phyloP scores from a whole-genome alignment of 2,888 invertebrate species.

The Meganola albula region DNA sequence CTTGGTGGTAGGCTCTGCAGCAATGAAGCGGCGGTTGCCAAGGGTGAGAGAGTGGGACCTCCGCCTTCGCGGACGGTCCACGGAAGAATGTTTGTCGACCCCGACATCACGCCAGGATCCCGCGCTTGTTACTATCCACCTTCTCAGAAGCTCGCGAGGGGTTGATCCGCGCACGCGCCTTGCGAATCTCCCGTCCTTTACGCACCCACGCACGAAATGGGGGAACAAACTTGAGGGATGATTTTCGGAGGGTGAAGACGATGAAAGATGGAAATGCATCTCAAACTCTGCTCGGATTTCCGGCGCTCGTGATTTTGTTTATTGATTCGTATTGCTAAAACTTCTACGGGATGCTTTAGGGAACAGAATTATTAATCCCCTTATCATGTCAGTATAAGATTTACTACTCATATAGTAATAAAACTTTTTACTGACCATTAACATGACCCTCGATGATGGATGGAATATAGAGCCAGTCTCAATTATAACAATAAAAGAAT shows the following conservation, averaged over 20 bases:
- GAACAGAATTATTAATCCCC: constrained; percentile 55
- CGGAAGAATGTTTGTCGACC: constrained; percentile 66
- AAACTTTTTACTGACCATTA: constrained; percentile 40
- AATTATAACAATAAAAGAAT: constrained; percentile 24
- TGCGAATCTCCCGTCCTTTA: constrained; percentile 37
- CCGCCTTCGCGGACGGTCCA: constrained; percentile 71
- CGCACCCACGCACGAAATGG: constrained; percentile 44
- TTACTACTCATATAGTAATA: constrained; percentile 54
- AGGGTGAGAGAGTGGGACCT: constrained; percentile 73
- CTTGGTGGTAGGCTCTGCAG: constrained; percentile 30
- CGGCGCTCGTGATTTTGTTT: constrained; percentile 75
- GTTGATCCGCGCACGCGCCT: constrained; percentile 67
- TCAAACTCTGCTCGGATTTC: constrained; percentile 74
- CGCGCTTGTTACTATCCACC: constrained; percentile 61
- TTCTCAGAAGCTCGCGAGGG: constrained; percentile 66
- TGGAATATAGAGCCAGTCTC: constrained; percentile 10
- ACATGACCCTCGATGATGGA: constrained; percentile 32
- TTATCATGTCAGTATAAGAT: constrained; percentile 58
- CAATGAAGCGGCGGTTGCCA: constrained; percentile 36
- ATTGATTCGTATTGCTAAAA: constrained; percentile 67
- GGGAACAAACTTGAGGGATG: constrained; percentile 63
- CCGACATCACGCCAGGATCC: constrained; percentile 65
- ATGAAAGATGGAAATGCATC: constrained; percentile 77
- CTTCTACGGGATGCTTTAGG: constrained; percentile 45
- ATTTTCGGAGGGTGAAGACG: constrained; percentile 74